A percentile compares a stretch with the other conserved stretches of the same genome.
Evolutionary conservation across 2,113 vertebrate genomes (phyloP).

Genomic region (Galbula dea): DNA sequence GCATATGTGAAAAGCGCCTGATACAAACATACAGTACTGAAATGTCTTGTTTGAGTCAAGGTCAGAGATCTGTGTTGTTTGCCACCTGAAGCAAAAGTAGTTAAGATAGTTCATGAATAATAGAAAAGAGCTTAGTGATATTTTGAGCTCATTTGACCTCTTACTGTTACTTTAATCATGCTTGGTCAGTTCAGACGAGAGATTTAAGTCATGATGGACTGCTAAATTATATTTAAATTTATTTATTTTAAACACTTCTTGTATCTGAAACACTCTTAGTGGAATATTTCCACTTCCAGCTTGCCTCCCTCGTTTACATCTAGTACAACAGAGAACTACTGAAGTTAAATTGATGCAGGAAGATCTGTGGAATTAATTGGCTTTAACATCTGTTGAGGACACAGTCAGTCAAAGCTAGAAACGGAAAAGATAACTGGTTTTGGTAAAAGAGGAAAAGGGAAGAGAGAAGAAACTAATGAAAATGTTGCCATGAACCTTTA

Average conservation of each 20-base stretch:
- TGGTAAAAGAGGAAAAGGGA: neutral
- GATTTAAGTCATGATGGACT: neutral
- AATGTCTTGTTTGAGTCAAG: neutral
- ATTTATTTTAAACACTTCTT: neutral
- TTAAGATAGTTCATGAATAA: neutral
- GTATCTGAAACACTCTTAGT: neutral
- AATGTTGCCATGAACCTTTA: neutral
- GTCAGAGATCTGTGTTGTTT: neutral
- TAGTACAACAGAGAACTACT: neutral
- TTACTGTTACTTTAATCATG: neutral
- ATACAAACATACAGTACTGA: neutral
- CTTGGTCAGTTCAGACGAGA: neutral
- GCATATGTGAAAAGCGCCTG: neutral
- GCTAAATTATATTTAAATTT: neutral
- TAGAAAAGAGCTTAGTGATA: neutral
- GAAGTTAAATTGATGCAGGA: neutral
- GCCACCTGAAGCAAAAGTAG: neutral
- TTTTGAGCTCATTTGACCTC: neutral
- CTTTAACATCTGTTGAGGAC: neutral
- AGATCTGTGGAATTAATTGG: slow-evolving; percentile 2
- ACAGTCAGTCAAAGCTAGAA: neutral
- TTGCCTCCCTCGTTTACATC: neutral
- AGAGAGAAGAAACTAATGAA: neutral
- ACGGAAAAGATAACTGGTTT: neutral
- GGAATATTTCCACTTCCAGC: neutral